Base-by-base conservation (phyloP, 2,113 vertebrate genomes). In the Saccopteryx leptura region DNA sequence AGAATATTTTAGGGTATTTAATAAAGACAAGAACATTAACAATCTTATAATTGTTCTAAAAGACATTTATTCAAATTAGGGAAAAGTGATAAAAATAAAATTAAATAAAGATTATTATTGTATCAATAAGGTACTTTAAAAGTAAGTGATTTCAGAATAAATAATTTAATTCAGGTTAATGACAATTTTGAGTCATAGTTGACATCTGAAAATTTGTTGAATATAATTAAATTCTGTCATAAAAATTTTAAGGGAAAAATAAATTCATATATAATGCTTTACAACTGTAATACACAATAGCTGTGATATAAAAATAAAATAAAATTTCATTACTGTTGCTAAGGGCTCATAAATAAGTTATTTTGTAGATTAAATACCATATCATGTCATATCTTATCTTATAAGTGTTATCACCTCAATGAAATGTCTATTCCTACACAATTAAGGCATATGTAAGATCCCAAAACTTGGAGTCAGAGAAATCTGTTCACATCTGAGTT, bases 31-130 rank as follows among this genome's bases (percentile, higher is more conserved):
- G 56, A 90, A 74, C 13, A 94, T 78, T 95, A 96, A 84, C 23
- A 89, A 89, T 72, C 7, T 94, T 90, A 60, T 90, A 76, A 79
- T 74, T 4, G 21, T 39, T 85, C 96, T 90, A 88, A 79, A 87
- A 74, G 52, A 23, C 9, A 93, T 31, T 75, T 78, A 63, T 90
- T 90, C 39, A 90, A 79, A 69, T 66, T n/a, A 88, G 3, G 17
- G 18, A 88, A 82, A 21, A 26, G 24, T 52, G 61, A 75, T 84
- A 84, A 96, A 96, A 95, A 87, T 91, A 92, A 93, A 93, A 96
- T 92, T 69, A 92, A 94, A 83, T 69, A 92, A 94, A 83, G 5
- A 82, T 81, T 79, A 66, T 60, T 31, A 93, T 50, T 83, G 19
- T 79, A 76, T 80, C 39, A 80, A 63, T 84, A 89, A 81, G 56